Evolutionary conservation across 2,797 vertebrate genomes (phyloP), one percentile per base, ranked within the genome.

Genomic region (Oreonectes daqikongensis): DNA sequence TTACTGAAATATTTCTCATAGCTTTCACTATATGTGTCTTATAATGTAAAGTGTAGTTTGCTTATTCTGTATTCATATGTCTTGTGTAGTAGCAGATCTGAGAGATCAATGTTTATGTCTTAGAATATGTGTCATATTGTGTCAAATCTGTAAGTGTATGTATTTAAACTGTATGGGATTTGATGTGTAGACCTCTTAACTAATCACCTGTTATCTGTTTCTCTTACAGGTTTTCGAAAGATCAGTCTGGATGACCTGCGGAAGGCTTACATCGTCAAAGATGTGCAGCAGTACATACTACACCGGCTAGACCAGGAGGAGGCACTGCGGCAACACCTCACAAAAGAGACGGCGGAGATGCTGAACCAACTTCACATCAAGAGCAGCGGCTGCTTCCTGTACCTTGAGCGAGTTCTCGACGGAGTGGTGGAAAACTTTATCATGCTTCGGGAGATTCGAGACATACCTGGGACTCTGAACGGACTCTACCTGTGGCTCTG

Each of bases 251-350:
- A 99, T 59, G 98, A 99, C 87, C 95, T 99, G 4, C 94, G 97
- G 12, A 99, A 98, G 84, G 96, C 98, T 2, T 98, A 98, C 73
- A 97, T 99, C 1, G 97, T 99, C 69, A 99, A 99, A 87, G 98
- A 99, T 60, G 97, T 99, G n/a, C 98, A 99, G n/a, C 98, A 98
- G 79, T 99, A 99, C 84, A 99, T 99, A 85, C 95, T 99, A 28
- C 96, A 98, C 89, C 92, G 97, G 55, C 91, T 99, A 82, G 97
- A 99, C 87, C 96, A 97, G 85, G 97, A 99, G 86, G 97, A 99
- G 89, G 97, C 97, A 1, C 91, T 99, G 79, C 93, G 98, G 76
- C 98, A 98, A 64, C 98, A 99, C 82, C 95, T 99, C 69, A 99
- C 98, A 46, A 99, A 99, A 88, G 97, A 99, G 89, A 99, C 97